These are phyloP conservation scores for Epistrophe grossulariae DNA, from an alignment of 2,888 invertebrate species.

Conservation along the genomic window DNA sequence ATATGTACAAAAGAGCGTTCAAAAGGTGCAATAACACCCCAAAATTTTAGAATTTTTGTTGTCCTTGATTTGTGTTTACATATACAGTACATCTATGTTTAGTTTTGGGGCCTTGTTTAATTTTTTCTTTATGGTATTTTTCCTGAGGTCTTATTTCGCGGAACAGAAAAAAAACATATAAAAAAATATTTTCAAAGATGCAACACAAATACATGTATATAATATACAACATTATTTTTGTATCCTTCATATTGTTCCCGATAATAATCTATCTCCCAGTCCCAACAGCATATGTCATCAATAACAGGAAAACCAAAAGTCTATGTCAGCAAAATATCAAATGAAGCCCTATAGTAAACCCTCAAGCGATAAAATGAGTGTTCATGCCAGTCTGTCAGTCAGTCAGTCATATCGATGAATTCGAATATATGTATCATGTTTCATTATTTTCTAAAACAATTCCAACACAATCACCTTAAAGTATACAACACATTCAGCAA, in stretches of 20 bases:
- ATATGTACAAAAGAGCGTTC: too few species aligned
- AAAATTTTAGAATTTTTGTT: too few species aligned
- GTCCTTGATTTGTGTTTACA: too few species aligned
- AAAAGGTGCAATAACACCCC: too few species aligned
- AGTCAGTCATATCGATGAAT: slow-evolving; percentile 13
- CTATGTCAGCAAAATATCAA: slow-evolving; percentile 4
- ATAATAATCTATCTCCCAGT: neutral
- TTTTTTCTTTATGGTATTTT: too few species aligned
- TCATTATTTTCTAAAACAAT: slow-evolving; percentile 27
- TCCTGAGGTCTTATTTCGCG: too few species aligned
- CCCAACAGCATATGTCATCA: slow-evolving; percentile 1
- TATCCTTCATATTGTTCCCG: neutral
- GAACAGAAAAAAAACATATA: too few species aligned
- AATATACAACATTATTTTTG: too few species aligned
- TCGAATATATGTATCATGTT: slow-evolving; percentile 22
- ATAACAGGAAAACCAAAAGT: slow-evolving; percentile 15
- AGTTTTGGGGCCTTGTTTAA: too few species aligned
- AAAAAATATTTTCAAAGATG: too few species aligned
- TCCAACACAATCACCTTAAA: slow-evolving; percentile 11
- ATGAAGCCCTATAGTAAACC: neutral
- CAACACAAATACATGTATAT: too few species aligned
- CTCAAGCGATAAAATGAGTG: slow-evolving; percentile 5
- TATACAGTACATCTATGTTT: too few species aligned
- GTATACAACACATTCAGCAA: slow-evolving; percentile 7
- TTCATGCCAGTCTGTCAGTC: slow-evolving; percentile 1